phyloP scores from a whole-genome alignment of 2,113 vertebrate genomes.

The Nothocercus julius region DNA sequence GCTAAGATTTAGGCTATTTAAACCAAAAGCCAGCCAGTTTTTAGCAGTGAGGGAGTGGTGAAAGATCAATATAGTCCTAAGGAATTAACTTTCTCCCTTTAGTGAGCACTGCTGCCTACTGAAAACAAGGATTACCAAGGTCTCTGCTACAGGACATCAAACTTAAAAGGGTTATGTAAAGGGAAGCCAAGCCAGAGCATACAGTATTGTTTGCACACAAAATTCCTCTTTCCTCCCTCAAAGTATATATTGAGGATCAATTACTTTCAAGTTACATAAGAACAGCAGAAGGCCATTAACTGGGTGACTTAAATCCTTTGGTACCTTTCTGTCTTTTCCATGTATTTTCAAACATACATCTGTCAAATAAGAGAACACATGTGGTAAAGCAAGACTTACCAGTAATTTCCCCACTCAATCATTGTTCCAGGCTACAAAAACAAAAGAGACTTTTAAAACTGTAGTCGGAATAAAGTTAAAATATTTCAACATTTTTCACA shows the following conservation, averaged over 20 bases:
- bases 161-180: background rate
- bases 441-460: slow-evolving; percentile 7
- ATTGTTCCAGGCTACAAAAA: slow-evolving; percentile 93
- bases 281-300: background rate
- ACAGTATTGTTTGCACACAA: background rate
- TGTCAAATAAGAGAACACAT: background rate
- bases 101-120: background rate
- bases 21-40: background rate
- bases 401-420: slow-evolving; percentile 99
- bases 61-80: background rate
- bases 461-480: background rate
- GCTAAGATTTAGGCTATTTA: background rate
- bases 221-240: background rate
- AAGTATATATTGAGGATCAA: background rate
- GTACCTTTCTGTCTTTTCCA: background rate
- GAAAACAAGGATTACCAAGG: background rate
- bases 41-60: background rate
- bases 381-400: slow-evolving; percentile 79
- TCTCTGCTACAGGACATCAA: background rate
- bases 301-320: background rate
- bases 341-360: background rate
- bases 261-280: background rate
- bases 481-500: background rate
- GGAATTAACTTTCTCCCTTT: background rate
- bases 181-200: background rate